Conservation (phyloP, 2,797 vertebrate species). For the Hypotaenidia philippensis region DNA sequence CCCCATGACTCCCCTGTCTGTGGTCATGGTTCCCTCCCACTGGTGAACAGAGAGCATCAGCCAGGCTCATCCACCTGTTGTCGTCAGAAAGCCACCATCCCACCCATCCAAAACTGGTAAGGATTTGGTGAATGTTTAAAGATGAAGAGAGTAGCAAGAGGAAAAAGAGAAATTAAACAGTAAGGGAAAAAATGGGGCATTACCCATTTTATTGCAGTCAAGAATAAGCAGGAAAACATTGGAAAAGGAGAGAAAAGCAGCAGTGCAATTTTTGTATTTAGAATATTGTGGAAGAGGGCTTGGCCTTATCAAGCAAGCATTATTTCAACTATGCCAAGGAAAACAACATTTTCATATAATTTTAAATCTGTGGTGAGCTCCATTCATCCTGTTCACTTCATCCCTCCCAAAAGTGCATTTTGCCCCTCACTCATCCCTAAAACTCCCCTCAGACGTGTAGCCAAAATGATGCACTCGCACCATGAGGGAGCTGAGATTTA, state of each 20-base stretch:
- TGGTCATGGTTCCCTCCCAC: not conserved
- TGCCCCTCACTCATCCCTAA: not conserved
- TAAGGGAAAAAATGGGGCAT: constrained; percentile 34
- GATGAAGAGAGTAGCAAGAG: not conserved
- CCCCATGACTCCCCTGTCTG: not conserved
- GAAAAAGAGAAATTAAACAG: constrained; percentile 50
- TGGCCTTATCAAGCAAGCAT: constrained; percentile 15
- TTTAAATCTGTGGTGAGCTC: not conserved
- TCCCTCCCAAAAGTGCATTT: not conserved
- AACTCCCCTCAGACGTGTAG: not conserved
- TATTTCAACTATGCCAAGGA: not conserved
- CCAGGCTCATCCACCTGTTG: not conserved
- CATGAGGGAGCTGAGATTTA: constrained; percentile 25
- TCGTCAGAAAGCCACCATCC: not conserved
- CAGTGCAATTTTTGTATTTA: constrained; percentile 17
- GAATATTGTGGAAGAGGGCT: constrained; percentile 20
- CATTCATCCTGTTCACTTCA: not conserved
- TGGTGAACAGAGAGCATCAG: not conserved
- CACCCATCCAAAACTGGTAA: not conserved
- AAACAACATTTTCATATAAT: not conserved
- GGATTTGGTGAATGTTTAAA: not conserved
- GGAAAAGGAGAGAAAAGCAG: constrained; percentile 28
- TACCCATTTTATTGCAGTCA: constrained; percentile 68
- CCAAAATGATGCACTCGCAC: not conserved
- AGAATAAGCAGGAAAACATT: constrained; percentile 32